Evolutionary conservation across 2,888 invertebrate genomes (phyloP), one percentile per base, ranked within the genome.

Genomic region (Cancer borealis): DNA sequence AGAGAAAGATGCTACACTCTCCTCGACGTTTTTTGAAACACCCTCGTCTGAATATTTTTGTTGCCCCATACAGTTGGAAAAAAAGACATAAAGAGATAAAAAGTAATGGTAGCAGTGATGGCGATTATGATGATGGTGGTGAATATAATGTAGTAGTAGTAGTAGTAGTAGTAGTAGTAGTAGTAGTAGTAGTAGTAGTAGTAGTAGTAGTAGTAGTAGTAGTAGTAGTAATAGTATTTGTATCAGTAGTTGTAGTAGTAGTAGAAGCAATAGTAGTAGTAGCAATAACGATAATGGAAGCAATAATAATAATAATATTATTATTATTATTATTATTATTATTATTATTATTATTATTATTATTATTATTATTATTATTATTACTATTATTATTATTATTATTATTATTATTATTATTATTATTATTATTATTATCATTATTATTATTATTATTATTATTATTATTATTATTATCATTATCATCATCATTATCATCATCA

Each of bases 241-340:
- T 30, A 79, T 26, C 30, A 79, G 79, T 79, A 79, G 79, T 79
- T 30, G 79, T 79, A 79, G 30, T 5, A 79, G 79, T 79, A 79
- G 79, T 79, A 30, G 79, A 30, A 79, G 30, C 10, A 79, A 8
- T 30, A 79, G 79, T 79, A 79, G 79, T 30, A 30, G 79, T 79
- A 79, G 79, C 30, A 79, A 10, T 30, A 30, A 30, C 30, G 30
- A 30, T 79, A 79, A 30, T 79, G 30, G 30, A 8, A 79, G 79
- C 8, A 30, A 8, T 79, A 79, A 10, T 30, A 79, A 12, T 10
- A 79, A 3, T 79, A 79, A 8, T 79, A 79, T 26, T 79, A 8
- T 4, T 79, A 6, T 1, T 26, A 26, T 4, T 79, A 26, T n/a
- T 26, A 79, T n/a, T 5, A 26, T n/a, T 79, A 79, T 4, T 26